These are phyloP conservation scores for Hylaeus anthracinus DNA, from an alignment of 1,140 invertebrate genomes.

Conservation along the genomic window DNA sequence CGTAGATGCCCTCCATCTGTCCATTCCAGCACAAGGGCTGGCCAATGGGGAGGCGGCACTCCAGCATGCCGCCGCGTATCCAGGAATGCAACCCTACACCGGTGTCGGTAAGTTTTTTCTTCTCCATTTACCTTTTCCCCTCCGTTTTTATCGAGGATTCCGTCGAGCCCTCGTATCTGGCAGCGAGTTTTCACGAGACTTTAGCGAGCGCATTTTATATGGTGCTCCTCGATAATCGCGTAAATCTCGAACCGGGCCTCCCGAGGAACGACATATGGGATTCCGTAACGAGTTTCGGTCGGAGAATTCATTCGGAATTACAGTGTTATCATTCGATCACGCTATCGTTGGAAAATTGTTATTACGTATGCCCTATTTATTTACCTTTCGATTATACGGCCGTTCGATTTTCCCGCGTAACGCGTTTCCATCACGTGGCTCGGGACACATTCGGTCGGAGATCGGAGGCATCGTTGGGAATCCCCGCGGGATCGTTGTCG, in stretches of 20 bases:
- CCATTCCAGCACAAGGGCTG: constrained; percentile 93
- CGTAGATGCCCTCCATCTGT: constrained; percentile 86
- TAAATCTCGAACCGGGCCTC: background rate
- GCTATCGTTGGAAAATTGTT: constrained; percentile 2
- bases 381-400: background rate
- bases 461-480: too few species aligned
- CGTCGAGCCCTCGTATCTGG: constrained; percentile 35
- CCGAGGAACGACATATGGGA: constrained; percentile 2
- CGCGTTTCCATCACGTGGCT: background rate
- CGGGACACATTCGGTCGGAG: background rate
- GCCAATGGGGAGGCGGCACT: constrained; percentile 93
- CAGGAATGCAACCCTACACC: constrained; percentile 94
- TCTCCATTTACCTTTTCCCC: constrained; percentile 58
- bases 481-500: background rate
- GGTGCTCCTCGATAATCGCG: constrained; percentile 6
- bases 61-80: constrained; percentile 90
- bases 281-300: background rate
- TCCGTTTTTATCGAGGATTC: constrained; percentile 57
- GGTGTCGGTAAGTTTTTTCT: constrained; percentile 89
- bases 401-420: background rate
- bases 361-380: background rate
- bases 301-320: constrained; percentile 4
- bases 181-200: constrained; percentile 38
- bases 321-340: background rate
- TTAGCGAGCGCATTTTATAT: constrained; percentile 26